Conservation (phyloP, 2,888 invertebrate genomes). For the Drosophila formosana region DNA sequence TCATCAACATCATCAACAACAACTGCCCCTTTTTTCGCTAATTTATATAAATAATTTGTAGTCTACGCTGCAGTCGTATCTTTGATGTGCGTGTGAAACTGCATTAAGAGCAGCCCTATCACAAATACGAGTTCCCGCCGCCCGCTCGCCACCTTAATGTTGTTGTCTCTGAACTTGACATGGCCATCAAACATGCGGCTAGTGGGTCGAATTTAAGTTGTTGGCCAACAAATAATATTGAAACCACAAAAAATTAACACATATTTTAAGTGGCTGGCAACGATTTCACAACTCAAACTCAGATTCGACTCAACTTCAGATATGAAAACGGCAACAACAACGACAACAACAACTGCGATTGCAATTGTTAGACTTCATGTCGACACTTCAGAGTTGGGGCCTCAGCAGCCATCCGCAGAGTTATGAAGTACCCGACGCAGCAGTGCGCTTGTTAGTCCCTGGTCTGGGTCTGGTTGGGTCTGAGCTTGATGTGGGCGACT, state of each 20-base stretch:
- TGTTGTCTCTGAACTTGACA: conserved; percentile 62
- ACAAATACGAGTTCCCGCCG: background rate
- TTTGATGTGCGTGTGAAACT: conserved; percentile 58
- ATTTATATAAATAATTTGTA: conserved; percentile 78
- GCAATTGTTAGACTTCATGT: conserved; percentile 78
- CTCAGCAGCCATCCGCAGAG: conserved; percentile 19
- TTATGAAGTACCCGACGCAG: conserved; percentile 18
- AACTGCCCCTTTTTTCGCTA: conserved; percentile 65
- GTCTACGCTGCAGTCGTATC: conserved; percentile 27
- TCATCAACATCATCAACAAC: conserved; percentile 25
- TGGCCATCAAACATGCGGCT: conserved; percentile 33
- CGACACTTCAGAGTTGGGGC: conserved; percentile 68
- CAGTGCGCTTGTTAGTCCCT: conserved; percentile 37
- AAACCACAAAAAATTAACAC: conserved; percentile 5
- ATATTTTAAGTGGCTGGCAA: conserved; percentile 36
- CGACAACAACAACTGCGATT: conserved; percentile 43
- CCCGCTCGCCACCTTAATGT: conserved; percentile 2
- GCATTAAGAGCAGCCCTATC: conserved; percentile 17
- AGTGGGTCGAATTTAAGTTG: conserved; percentile 47
- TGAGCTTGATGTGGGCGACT: conserved; percentile 57
- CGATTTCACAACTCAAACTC: conserved; percentile 52
- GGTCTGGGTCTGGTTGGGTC: conserved; percentile 5
- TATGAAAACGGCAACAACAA: background rate
- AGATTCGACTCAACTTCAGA: conserved; percentile 8
- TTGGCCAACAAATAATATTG: conserved; percentile 42